Evolutionary conservation across 2,888 invertebrate genomes (phyloP), one percentile per base, ranked within the genome.

Genomic region (Physocephala rufipes): DNA sequence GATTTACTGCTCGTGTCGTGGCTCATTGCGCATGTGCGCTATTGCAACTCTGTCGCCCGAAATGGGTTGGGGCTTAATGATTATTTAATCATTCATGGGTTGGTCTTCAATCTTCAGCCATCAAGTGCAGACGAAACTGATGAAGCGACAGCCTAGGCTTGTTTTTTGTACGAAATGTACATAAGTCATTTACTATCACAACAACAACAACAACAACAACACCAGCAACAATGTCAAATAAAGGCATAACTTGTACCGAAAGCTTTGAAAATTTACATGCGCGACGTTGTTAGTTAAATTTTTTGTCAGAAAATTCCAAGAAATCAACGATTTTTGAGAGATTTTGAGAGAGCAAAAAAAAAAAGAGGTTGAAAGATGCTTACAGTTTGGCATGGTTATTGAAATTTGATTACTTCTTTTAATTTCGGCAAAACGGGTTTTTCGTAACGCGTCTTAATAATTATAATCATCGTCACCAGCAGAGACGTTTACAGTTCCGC

Each of bases 81-180:
- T 61, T 62, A 51, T 61, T 65, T 61, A 70, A 47, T 59, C 70
- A 62, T 55, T 62, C 55, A 58, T 66, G 62, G 63, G 69, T 59
- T 69, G 63, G 74, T 69, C 72, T 49, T 43, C 43, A 63, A 58
- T 36, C 62, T 62, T 72, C 72, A 62, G 70, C 36, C 67, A 72
- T 71, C 72, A 70, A 74, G 68, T 74, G 69, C 71, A 66, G 66
- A 71, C 69, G 72, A 71, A 24, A 7, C 4, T 36, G 36, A 36
- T 36, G 36, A 36, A 7, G 36, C 9, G 36, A 36, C 24, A 63
- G 67, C 62, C 71, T 47, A 62, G 63, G 43, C 45, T 63, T 63
- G 55, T 26, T 13, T 55, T 36, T 12, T 24, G 21, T 55, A 21
- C 53, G 13, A 53, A 69, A 53, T 53, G 19, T 19, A 63, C 63